Conservation (phyloP, 2,113 vertebrate species). For the Ibidorhyncha struthersii region DNA sequence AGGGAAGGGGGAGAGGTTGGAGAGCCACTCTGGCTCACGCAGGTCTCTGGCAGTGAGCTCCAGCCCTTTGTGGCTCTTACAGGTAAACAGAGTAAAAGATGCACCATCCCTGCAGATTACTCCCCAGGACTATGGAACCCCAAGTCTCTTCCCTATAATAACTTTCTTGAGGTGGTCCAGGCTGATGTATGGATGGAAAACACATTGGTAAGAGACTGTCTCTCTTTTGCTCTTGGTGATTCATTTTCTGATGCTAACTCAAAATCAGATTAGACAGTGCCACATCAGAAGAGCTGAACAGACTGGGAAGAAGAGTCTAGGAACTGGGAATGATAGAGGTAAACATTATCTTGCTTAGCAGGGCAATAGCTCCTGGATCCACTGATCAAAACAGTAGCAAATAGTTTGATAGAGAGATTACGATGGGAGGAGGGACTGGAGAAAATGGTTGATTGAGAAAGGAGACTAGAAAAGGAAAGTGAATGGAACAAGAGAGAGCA, state of each 20-base stretch:
- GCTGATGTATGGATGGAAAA: not conserved
- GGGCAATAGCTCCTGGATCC: not conserved
- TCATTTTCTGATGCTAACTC: not conserved
- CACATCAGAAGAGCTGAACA: not conserved
- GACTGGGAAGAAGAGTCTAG: not conserved
- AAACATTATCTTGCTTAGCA: not conserved
- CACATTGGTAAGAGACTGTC: not conserved
- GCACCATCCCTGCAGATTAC: not conserved
- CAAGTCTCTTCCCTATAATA: not conserved
- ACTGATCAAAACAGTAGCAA: not conserved
- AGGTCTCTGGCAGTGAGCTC: not conserved
- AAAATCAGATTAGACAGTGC: not conserved
- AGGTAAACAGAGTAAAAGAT: not conserved
- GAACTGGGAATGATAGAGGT: not conserved
- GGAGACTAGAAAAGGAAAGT: not conserved
- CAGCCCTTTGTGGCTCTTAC: not conserved
- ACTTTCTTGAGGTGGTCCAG: not conserved
- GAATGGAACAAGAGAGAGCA: not conserved
- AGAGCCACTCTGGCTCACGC: fast-evolving
- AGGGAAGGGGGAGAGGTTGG: not conserved
- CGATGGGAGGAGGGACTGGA: not conserved
- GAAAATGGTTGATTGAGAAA: not conserved
- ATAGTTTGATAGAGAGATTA: not conserved
- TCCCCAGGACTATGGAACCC: not conserved
- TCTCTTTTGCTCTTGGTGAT: not conserved